Percentiles rank a stretch among this genome's conserved stretches.
phyloP scores from a whole-genome alignment of 2,797 vertebrate species.

The Sciaenops ocellatus region DNA sequence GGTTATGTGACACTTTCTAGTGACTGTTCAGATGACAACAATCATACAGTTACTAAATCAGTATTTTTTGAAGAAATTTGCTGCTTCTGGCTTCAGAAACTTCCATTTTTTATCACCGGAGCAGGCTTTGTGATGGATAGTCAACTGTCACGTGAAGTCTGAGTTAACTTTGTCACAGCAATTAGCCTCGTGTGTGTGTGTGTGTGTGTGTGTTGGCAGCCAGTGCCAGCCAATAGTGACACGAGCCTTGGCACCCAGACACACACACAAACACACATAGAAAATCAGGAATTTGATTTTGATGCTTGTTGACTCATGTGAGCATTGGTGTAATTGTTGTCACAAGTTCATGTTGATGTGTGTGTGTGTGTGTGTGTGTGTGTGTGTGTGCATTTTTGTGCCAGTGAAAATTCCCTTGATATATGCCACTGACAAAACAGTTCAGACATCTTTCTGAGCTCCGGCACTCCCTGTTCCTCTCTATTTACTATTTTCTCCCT shows the following conservation, averaged over 20 bases:
- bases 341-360: conserved; percentile 54
- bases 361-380: conserved; percentile 37
- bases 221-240: background rate
- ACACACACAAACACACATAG: conserved; percentile 1
- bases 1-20: background rate
- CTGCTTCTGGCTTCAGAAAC: conserved; percentile 16
- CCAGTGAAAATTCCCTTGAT: conserved; percentile 18
- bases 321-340: conserved; percentile 66
- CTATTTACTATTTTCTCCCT: background rate
- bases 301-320: conserved; percentile 36
- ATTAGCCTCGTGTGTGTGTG: background rate
- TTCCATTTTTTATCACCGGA: conserved; percentile 31
- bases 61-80: background rate
- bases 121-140: conserved; percentile 24
- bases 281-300: conserved; percentile 54
- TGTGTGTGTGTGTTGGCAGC: background rate
- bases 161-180: conserved; percentile 36
- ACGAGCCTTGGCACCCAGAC: background rate
- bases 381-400: conserved; percentile 27
- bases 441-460: conserved; percentile 1
- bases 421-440: conserved; percentile 9
- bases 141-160: conserved; percentile 31
- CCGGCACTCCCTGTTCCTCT: background rate
- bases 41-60: conserved; percentile 3
- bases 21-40: background rate